Percentiles rank a stretch among this genome's conserved stretches.
These are phyloP conservation scores for Calcarius lapponicus DNA, from an alignment of 2,797 vertebrate species.

Conservation along the genomic window DNA sequence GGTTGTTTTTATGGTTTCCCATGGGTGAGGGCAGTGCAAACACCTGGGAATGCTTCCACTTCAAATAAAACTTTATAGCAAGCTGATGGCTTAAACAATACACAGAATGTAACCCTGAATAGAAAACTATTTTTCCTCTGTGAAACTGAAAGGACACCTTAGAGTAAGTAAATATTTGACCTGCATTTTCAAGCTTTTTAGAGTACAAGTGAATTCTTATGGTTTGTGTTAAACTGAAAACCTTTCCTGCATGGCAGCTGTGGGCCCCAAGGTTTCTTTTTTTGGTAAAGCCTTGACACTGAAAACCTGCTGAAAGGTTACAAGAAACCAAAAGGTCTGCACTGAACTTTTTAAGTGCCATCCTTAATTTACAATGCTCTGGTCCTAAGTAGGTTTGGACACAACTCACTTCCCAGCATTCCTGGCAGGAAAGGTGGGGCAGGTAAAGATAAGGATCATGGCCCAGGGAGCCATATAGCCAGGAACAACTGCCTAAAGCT, in stretches of 20 bases:
- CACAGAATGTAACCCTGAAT: not conserved
- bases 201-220: not conserved
- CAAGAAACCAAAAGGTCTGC: not conserved
- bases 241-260: not conserved
- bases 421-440: not conserved
- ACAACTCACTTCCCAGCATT: conserved; percentile 1
- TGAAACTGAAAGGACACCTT: not conserved
- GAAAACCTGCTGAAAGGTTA: not conserved
- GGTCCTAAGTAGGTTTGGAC: not conserved
- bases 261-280: not conserved
- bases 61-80: not conserved
- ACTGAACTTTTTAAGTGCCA: rapidly evolving
- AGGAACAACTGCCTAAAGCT: not conserved
- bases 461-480: not conserved
- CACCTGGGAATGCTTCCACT: not conserved
- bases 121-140: not conserved
- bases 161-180: not conserved
- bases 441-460: not conserved
- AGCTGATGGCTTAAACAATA: not conserved
- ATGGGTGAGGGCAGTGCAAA: not conserved
- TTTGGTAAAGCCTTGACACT: not conserved
- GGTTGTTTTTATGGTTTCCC: not conserved
- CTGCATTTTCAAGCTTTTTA: not conserved
- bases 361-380: not conserved
- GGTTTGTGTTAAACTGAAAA: not conserved